A percentile compares a stretch with the other conserved stretches of the same genome.
These are phyloP conservation scores for Capitulum mitella DNA, from an alignment of 2,888 invertebrate genomes.

Conservation along the genomic window DNA sequence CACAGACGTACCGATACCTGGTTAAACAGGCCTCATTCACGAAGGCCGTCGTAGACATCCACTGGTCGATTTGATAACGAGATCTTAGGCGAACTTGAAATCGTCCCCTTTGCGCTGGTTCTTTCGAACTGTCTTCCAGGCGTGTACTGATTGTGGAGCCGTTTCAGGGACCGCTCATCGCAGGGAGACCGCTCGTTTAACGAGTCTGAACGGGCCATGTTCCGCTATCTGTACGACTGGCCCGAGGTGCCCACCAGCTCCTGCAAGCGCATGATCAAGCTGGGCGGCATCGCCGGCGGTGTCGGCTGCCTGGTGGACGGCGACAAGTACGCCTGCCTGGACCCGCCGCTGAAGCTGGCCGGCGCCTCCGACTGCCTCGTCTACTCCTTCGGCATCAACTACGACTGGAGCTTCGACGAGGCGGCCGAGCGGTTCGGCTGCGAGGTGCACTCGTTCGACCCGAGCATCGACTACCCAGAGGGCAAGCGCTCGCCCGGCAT, in stretches of 20 bases:
- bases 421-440: too few species aligned
- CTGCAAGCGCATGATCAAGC: conserved; percentile 8
- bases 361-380: conserved; percentile 27
- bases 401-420: conserved; percentile 37
- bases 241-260: not conserved
- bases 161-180: not conserved
- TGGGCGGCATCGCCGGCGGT: not conserved
- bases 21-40: too few species aligned
- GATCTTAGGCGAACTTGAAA: too few species aligned
- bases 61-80: too few species aligned
- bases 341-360: not conserved
- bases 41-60: too few species aligned
- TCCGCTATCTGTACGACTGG: conserved; percentile 17
- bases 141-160: too few species aligned
- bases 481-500: conserved; percentile 38
- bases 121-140: too few species aligned
- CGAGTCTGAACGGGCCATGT: not conserved
- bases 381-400: conserved; percentile 33
- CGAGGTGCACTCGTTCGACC: too few species aligned
- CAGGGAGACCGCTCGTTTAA: not conserved
- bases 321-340: conserved; percentile 28
- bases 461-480: conserved; percentile 30
- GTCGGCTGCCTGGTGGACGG: conserved; percentile 23
- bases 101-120: too few species aligned
- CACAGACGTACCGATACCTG: too few species aligned